Percentiles rank a stretch among this genome's conserved stretches.
Conservation (phyloP, 2,113 vertebrate genomes). For the Erpornis zantholeuca region DNA sequence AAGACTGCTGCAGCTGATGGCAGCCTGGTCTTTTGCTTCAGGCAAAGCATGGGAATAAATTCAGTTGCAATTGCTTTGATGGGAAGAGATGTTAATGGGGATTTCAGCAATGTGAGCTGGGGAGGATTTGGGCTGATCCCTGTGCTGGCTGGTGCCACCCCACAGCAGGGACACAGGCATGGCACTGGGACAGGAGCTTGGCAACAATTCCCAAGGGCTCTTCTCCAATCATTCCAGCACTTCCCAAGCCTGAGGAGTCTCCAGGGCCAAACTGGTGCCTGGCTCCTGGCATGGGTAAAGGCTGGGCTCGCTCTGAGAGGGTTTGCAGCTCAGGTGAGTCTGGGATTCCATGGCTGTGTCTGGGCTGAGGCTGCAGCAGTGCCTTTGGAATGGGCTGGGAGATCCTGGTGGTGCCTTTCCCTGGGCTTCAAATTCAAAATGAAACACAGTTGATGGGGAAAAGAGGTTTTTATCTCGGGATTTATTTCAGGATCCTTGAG, state of each 20-base stretch:
- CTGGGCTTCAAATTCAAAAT: too few relatives aligned
- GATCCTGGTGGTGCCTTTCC: background rate
- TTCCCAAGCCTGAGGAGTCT: background rate
- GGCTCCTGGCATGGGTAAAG: fast-evolving
- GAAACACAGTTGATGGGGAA: too few relatives aligned
- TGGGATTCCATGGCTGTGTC: fast-evolving
- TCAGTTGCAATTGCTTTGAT: background rate
- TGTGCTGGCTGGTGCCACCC: background rate
- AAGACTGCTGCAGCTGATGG: background rate
- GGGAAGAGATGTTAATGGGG: background rate
- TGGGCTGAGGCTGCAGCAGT: background rate
- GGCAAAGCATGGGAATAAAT: background rate
- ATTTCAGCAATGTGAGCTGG: background rate
- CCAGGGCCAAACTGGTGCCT: background rate
- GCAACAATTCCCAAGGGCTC: background rate
- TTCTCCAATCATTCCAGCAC: fast-evolving
- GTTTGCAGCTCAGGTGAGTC: background rate
- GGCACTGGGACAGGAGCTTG: background rate
- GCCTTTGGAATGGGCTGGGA: background rate
- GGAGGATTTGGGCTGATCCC: background rate
- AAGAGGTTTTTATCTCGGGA: too few relatives aligned
- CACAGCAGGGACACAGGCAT: background rate
- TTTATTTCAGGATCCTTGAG: too few relatives aligned
- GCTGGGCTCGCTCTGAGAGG: background rate
- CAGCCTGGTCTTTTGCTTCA: background rate